A percentile compares a stretch with the other conserved stretches of the same genome.
phyloP scores from a whole-genome alignment of 37 sponge, comb jelly and placozoan species.

The Cliona cf. orientalis region DNA sequence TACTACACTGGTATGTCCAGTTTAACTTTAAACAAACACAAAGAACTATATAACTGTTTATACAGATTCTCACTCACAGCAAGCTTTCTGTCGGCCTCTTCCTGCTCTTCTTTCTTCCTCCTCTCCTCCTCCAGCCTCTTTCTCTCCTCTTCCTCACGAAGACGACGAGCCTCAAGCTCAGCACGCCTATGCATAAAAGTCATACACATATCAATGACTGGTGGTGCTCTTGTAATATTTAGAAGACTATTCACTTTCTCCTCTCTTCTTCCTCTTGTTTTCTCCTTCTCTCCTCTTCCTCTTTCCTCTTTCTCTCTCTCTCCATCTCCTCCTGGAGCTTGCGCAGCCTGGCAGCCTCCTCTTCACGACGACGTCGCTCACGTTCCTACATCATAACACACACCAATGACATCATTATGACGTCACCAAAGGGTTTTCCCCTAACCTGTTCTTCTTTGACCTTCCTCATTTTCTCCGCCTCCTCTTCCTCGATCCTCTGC shows the following conservation, averaged over 20 bases:
- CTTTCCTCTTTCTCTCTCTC: conserved; percentile 69
- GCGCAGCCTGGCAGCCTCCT: conserved; percentile 76
- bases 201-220: not conserved
- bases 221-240: no score
- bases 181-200: conserved; percentile 51
- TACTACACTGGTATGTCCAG: no score
- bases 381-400: conserved; percentile 37
- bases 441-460: conserved; percentile 39
- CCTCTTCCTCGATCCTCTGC: conserved; percentile 67
- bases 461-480: conserved; percentile 31
- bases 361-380: conserved; percentile 57
- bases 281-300: conserved; percentile 73
- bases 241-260: conserved; percentile 40
- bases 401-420: not conserved
- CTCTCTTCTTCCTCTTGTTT: conserved; percentile 87
- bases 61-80: not conserved
- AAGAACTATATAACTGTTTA: not conserved
- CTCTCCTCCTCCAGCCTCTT: conserved; percentile 73
- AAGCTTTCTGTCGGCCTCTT: conserved; percentile 27
- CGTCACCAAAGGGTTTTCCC: not conserved
- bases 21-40: not conserved
- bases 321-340: conserved; percentile 93
- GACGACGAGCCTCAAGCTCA: conserved; percentile 77
- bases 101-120: conserved; percentile 58
- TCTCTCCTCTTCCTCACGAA: conserved; percentile 73